These are phyloP conservation scores for Leucosticte australis DNA, from an alignment of 2,113 vertebrate genomes.

Conservation along the genomic window DNA sequence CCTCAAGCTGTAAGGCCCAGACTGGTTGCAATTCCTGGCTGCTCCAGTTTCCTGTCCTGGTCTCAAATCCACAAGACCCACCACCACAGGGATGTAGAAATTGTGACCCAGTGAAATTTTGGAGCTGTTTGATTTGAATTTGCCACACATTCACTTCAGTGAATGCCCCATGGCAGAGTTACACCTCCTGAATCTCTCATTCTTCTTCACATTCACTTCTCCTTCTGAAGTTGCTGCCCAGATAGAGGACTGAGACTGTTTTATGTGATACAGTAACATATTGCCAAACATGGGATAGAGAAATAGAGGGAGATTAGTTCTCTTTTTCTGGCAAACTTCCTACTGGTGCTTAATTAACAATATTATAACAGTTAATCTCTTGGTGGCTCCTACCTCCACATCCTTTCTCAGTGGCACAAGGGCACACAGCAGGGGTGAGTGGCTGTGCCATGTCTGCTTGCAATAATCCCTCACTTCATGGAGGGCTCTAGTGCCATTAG, in stretches of 20 bases:
- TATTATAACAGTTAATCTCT: neutral
- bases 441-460: neutral
- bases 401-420: neutral
- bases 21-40: neutral
- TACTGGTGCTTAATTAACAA: neutral
- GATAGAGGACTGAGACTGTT: neutral
- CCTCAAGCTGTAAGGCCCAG: neutral
- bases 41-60: neutral
- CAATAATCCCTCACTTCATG: conserved; percentile 31
- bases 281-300: neutral
- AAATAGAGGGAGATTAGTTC: neutral
- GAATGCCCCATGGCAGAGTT: too few relatives aligned
- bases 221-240: neutral
- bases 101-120: neutral
- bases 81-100: neutral
- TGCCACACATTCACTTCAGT: neutral
- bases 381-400: neutral
- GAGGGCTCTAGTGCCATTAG: conserved; percentile 42
- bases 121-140: neutral
- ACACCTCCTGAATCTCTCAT: neutral
- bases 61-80: rapidly evolving
- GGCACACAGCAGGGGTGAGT: neutral
- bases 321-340: neutral
- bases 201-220: neutral
- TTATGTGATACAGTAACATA: neutral